These are phyloP conservation scores for Drosophila multiciliata DNA, from an alignment of 2,888 invertebrate species.

Conservation along the genomic window DNA sequence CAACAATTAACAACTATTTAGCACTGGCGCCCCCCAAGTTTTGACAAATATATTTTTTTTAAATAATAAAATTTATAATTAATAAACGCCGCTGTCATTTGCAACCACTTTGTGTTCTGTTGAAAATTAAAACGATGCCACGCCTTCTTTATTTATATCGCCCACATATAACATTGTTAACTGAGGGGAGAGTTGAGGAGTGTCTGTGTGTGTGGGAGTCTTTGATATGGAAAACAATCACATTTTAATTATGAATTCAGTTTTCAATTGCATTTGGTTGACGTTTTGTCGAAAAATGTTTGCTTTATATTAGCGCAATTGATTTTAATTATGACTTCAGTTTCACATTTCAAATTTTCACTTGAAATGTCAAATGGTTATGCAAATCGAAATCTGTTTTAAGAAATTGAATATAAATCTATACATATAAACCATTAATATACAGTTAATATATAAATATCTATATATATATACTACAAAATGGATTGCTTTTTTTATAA, in stretches of 20 bases:
- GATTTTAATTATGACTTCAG: slow-evolving; percentile 31
- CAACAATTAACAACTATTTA: slow-evolving; percentile 8
- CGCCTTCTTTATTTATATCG: slow-evolving; percentile 38
- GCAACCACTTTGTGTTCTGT: slow-evolving; percentile 18
- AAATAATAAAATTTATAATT: slow-evolving; percentile 60
- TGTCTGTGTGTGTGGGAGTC: slow-evolving; percentile 3
- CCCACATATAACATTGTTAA: slow-evolving; percentile 1
- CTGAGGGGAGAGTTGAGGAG: neutral
- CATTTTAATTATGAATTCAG: slow-evolving; percentile 58
- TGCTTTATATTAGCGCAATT: slow-evolving; percentile 49
- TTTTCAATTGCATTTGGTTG: slow-evolving; percentile 31
- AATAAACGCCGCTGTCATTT: slow-evolving; percentile 45
- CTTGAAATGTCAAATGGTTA: slow-evolving; percentile 5
- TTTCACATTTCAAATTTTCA: slow-evolving; percentile 9
- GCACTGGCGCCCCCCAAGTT: slow-evolving; percentile 11
- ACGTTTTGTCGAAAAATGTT: slow-evolving; percentile 42
- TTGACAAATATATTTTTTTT: slow-evolving; percentile 28
- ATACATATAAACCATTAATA: neutral
- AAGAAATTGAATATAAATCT: neutral
- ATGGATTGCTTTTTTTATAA: neutral
- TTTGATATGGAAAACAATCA: slow-evolving; percentile 47
- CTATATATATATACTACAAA: neutral
- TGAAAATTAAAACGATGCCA: slow-evolving; percentile 39
- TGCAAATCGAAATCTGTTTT: neutral
- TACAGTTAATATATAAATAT: rapidly evolving